phyloP scores from a whole-genome alignment of 2,797 vertebrate species.

The Macrochelys suwanniensis region DNA sequence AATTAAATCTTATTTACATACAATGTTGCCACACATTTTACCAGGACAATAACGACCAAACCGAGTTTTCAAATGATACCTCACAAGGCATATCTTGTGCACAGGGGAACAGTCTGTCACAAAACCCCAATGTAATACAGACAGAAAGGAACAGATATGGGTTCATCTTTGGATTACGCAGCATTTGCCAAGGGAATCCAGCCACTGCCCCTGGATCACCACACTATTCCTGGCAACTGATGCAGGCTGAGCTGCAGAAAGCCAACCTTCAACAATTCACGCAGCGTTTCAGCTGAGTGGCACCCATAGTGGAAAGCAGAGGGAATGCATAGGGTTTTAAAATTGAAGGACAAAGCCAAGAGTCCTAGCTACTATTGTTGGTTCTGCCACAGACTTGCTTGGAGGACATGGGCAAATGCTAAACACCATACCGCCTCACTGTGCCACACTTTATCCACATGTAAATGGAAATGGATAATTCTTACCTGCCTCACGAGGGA shows the following conservation, averaged over 20 bases:
- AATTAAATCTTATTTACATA: neutral
- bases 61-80: neutral
- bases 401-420: neutral
- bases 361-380: neutral
- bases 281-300: neutral
- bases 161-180: neutral
- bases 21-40: neutral
- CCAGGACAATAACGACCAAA: neutral
- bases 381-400: neutral
- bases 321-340: neutral
- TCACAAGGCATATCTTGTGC: neutral
- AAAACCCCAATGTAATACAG: too few relatives aligned
- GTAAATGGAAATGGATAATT: neutral
- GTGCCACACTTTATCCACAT: neutral
- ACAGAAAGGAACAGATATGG: neutral
- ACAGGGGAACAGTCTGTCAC: neutral
- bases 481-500: neutral
- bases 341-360: neutral
- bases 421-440: neutral
- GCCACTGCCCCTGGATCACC: too few relatives aligned
- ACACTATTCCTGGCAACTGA: neutral
- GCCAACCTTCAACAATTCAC: neutral
- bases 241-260: neutral
- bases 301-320: neutral
- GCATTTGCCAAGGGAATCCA: neutral